Evolutionary conservation across 2,797 vertebrate species (phyloP).

Genomic region (Smutsia temminckii): DNA sequence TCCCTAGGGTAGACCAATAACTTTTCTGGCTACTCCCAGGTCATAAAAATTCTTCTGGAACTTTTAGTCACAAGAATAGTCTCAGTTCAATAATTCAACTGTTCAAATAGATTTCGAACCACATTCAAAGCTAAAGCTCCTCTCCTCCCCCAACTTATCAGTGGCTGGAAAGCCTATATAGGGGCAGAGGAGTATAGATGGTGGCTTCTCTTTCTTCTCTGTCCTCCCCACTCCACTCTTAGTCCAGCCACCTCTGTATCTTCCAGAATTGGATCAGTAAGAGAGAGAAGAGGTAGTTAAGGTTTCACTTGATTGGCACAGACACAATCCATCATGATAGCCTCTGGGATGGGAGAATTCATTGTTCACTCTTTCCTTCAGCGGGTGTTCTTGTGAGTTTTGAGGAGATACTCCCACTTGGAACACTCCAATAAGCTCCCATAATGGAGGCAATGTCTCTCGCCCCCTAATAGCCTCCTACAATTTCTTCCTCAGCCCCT

Average conservation of each 20-base stretch:
- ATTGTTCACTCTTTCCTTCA: background rate
- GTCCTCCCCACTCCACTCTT: background rate
- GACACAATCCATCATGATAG: background rate
- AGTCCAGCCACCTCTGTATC: background rate
- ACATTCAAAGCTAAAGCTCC: background rate
- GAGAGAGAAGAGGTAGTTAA: background rate
- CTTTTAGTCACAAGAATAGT: background rate
- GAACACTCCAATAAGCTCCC: background rate
- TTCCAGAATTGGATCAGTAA: background rate
- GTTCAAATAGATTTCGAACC: conserved; percentile 19
- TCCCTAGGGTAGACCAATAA: background rate
- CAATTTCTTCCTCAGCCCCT: background rate
- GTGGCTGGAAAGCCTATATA: background rate
- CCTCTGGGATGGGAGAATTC: background rate
- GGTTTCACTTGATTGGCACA: background rate
- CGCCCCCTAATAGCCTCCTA: background rate
- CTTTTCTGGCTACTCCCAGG: background rate
- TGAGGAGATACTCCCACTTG: background rate
- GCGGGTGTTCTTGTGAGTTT: background rate
- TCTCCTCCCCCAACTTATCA: background rate
- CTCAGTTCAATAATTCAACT: conserved; percentile 9
- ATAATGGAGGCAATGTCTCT: background rate
- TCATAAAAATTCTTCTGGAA: conserved; percentile 19
- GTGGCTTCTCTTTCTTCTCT: background rate
- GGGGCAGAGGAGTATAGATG: background rate